Evolutionary conservation across 2,888 invertebrate genomes (phyloP), one percentile per base, ranked within the genome.

Genomic region (Diplolepis rosae): DNA sequence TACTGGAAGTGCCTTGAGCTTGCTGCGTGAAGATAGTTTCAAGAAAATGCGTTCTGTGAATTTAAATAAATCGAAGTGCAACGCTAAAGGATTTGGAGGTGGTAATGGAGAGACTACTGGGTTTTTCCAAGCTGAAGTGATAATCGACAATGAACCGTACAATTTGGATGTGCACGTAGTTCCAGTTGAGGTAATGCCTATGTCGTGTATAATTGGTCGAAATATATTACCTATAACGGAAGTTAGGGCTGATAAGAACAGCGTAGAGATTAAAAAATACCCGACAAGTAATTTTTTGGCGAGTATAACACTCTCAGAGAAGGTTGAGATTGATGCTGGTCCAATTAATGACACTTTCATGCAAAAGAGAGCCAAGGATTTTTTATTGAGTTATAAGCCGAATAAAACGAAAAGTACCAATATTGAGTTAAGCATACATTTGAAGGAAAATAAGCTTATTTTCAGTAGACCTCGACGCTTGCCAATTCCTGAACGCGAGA

Each of bases 351-450:
- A n/a, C n/a, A n/a, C n/a, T n/a, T n/a, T n/a, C n/a, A n/a, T n/a
- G n/a, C n/a, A n/a, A n/a, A n/a, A n/a, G n/a, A n/a, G n/a, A n/a
- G n/a, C n/a, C n/a, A n/a, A n/a, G n/a, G n/a, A n/a, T n/a, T n/a
- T n/a, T n/a, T n/a, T n/a, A n/a, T n/a, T n/a, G n/a, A n/a, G n/a
- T n/a, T n/a, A n/a, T n/a, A n/a, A n/a, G n/a, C n/a, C n/a, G n/a
- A n/a, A n/a, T n/a, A n/a, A n/a, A n/a, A n/a, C n/a, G n/a, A 73
- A 77, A 56, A 70, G 71, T 1, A 75, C 76, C 2, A 70, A 73
- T n/a, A 71, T 80, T 18, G 69, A 80, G 11, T 79, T 81, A 72
- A 72, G 65, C 68, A 80, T 84, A 54, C 61, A 80, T 11, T 4
- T 68, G 5, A 70, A 50, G 18, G 32, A 71, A n/a, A 32, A 71